Evolutionary conservation across 2,797 vertebrate species (phyloP), one percentile per base, ranked within the genome.

Genomic region (Gadopsis bispinosus): DNA sequence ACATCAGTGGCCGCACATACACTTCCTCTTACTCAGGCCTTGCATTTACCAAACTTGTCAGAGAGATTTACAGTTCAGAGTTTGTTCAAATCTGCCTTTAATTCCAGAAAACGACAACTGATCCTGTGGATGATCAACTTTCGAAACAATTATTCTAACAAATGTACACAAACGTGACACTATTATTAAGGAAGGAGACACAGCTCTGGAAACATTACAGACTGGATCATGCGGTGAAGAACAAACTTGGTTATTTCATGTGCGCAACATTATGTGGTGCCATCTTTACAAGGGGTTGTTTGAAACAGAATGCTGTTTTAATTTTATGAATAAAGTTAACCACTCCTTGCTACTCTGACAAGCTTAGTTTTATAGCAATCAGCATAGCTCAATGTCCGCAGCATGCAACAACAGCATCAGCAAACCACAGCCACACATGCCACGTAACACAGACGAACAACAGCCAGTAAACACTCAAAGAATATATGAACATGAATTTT

Each of bases 391-490:
- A 68, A 48, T 75, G 67, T 89, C 88, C 84, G 80, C 77, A 81
- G 70, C 92, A 94, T 94, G 93, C 93, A 91, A 79, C 61, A 81
- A 84, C 48, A 86, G 83, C 83, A 86, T 83, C 80, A 87, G 85
- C 87, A 90, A 89, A 89, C 87, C 83, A 86, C 77, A 89, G 87
- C 77, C 67, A 79, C 53, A 77, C 88, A 89, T 87, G 91, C 88
- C 86, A 85, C 73, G 80, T 72, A 72, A 83, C 78, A 89, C 79
- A 83, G 76, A 89, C 64, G 13, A 70, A 77, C 75, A 61, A 83
- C 74, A 83, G 83, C 79, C 77, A 85, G 33, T 55, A 83, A 83
- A 80, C 79, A 90, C 75, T 68, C 22, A 54, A 60, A 62, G 72
- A 59, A 58, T 1, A 31, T 41, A 75, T 55, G 59, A 75, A 83